Conservation (phyloP, 2,113 vertebrate species). For the Noctilio leporinus region DNA sequence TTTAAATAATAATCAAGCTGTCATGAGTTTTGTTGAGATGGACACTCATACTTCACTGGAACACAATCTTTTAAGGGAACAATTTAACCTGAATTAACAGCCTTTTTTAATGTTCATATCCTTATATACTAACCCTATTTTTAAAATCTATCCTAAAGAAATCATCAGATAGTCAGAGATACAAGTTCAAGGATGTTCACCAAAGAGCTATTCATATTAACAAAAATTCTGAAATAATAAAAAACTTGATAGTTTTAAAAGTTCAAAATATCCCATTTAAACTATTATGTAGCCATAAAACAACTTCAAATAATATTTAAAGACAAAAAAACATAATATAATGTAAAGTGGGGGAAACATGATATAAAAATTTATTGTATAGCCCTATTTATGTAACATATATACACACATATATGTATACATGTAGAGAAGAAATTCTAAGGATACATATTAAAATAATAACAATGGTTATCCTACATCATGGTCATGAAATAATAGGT, state of each 20-base stretch:
- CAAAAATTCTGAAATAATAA: slow-evolving; percentile 25
- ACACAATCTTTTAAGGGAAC: not conserved
- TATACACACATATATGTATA: not conserved
- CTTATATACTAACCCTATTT: not conserved
- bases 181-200: not conserved
- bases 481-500: not conserved
- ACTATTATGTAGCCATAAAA: not conserved
- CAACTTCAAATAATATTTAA: slow-evolving; percentile 14
- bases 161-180: not conserved
- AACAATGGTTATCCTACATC: not conserved
- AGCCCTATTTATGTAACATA: not conserved
- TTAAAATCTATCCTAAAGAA: slow-evolving; percentile 8
- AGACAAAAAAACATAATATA: not conserved
- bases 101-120: not conserved
- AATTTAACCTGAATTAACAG: not conserved
- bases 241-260: not conserved
- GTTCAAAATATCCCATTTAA: not conserved
- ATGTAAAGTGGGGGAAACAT: not conserved
- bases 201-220: not conserved
- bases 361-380: slow-evolving; percentile 8
- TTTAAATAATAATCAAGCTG: slow-evolving; percentile 6
- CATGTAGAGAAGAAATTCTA: not conserved
- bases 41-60: not conserved
- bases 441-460: not conserved
- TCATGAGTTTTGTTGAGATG: not conserved